Percentiles rank a stretch among this genome's conserved stretches.
phyloP scores from a whole-genome alignment of 2,888 invertebrate species.

The Drosophila affinis region DNA sequence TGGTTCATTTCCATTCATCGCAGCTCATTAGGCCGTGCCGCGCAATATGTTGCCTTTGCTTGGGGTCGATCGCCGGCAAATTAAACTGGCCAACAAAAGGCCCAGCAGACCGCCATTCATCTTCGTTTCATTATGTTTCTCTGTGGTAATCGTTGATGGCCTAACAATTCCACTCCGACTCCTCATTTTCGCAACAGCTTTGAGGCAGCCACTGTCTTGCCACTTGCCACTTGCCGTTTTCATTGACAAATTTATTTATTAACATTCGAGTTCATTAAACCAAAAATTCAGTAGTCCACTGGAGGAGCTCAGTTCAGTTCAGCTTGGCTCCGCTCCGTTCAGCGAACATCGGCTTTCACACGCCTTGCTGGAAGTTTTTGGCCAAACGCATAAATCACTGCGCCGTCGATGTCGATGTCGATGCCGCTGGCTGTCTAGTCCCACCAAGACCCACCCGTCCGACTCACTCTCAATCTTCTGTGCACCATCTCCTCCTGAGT shows the following conservation, averaged over 20 bases:
- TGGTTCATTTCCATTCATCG: slow-evolving; percentile 24
- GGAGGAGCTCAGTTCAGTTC: background rate
- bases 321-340: slow-evolving; percentile 23
- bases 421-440: slow-evolving; percentile 18
- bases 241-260: slow-evolving; percentile 78
- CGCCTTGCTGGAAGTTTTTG: slow-evolving; percentile 53
- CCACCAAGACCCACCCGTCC: slow-evolving; percentile 15
- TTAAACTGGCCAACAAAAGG: slow-evolving; percentile 51
- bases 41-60: slow-evolving; percentile 53
- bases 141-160: slow-evolving; percentile 38
- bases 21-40: slow-evolving; percentile 52
- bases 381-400: slow-evolving; percentile 64
- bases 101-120: slow-evolving; percentile 54
- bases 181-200: background rate
- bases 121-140: slow-evolving; percentile 65
- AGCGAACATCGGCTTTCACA: slow-evolving; percentile 46
- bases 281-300: slow-evolving; percentile 48
- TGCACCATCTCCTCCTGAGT: slow-evolving; percentile 15
- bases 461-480: slow-evolving; percentile 55
- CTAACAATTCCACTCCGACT: slow-evolving; percentile 1
- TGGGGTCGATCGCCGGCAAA: slow-evolving; percentile 30
- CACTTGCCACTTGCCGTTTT: slow-evolving; percentile 39
- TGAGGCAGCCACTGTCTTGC: slow-evolving; percentile 6
- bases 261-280: slow-evolving; percentile 77
- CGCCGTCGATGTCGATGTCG: slow-evolving; percentile 41